phyloP scores from a whole-genome alignment of 2,888 invertebrate species.

The Eupithecia vulgata region DNA sequence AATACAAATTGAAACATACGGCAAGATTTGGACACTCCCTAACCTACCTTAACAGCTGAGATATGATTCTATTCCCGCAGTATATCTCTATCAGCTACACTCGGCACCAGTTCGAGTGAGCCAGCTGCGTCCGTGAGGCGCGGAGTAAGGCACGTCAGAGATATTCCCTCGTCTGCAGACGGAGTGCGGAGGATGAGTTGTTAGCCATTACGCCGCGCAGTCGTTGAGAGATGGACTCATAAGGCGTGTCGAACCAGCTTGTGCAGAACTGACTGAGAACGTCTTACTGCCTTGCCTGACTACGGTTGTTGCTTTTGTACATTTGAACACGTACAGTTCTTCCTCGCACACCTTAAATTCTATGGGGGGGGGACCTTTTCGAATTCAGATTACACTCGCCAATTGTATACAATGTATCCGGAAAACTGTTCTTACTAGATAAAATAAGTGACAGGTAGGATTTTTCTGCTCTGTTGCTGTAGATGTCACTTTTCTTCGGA shows the following conservation, averaged over 20 bases:
- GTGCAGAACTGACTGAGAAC: too few relatives aligned
- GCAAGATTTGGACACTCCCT: not conserved
- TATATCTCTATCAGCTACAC: slow-evolving; percentile 9
- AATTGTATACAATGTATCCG: too few relatives aligned
- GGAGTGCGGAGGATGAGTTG: slow-evolving; percentile 47
- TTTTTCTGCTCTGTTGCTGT: too few relatives aligned
- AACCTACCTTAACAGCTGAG: not conserved
- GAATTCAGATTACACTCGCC: not conserved
- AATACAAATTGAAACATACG: slow-evolving; percentile 4
- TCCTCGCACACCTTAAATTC: not conserved
- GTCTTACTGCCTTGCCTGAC: not conserved
- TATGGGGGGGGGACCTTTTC: too few relatives aligned
- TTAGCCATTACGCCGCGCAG: slow-evolving; percentile 35
- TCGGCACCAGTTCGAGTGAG: slow-evolving; percentile 8
- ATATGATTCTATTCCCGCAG: not conserved
- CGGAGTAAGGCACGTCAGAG: slow-evolving; percentile 45
- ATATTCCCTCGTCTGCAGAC: slow-evolving; percentile 45
- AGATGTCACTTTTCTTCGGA: too few relatives aligned
- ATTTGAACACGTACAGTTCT: not conserved
- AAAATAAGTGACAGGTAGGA: too few relatives aligned
- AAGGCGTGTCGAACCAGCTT: not conserved
- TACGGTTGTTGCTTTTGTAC: not conserved
- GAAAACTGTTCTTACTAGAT: too few relatives aligned
- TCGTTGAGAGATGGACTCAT: slow-evolving; percentile 20
- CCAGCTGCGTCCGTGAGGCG: slow-evolving; percentile 21